Conservation (phyloP, 2,113 vertebrate genomes). For the Nestor notabilis region DNA sequence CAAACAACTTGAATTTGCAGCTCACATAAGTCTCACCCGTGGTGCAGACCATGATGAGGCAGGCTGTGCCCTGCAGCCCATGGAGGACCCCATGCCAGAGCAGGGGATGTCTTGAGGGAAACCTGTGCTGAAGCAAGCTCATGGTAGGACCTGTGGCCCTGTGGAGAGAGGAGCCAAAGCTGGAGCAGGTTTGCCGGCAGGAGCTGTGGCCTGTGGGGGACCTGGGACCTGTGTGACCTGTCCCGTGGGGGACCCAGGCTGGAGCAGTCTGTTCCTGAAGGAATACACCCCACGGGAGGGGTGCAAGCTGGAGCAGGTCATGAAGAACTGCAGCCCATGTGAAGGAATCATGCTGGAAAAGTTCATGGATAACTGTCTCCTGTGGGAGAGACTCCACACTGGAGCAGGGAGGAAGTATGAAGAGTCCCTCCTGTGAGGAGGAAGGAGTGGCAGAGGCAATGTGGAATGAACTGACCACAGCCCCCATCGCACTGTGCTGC, state of each 20-base stretch:
- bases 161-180: not conserved
- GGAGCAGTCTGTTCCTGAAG: too few relatives aligned
- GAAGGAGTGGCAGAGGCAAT: not conserved
- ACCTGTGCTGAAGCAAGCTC: not conserved
- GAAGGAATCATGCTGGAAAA: not conserved
- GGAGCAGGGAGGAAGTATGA: not conserved
- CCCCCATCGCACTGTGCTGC: not conserved
- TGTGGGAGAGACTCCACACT: not conserved
- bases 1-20: not conserved
- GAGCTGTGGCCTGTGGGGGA: too few relatives aligned
- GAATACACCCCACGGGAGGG: not conserved
- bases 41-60: not conserved
- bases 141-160: not conserved
- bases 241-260: not conserved
- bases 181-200: not conserved
- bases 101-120: not conserved
- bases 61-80: not conserved
- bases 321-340: not conserved
- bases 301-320: too few relatives aligned
- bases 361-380: not conserved
- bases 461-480: not conserved
- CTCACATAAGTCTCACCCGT: not conserved
- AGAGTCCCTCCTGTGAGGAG: not conserved
- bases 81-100: not conserved
- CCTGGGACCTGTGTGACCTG: too few relatives aligned